These are phyloP conservation scores for Diachasmimorpha longicaudata DNA, from an alignment of 1,140 invertebrate species.

Conservation along the genomic window DNA sequence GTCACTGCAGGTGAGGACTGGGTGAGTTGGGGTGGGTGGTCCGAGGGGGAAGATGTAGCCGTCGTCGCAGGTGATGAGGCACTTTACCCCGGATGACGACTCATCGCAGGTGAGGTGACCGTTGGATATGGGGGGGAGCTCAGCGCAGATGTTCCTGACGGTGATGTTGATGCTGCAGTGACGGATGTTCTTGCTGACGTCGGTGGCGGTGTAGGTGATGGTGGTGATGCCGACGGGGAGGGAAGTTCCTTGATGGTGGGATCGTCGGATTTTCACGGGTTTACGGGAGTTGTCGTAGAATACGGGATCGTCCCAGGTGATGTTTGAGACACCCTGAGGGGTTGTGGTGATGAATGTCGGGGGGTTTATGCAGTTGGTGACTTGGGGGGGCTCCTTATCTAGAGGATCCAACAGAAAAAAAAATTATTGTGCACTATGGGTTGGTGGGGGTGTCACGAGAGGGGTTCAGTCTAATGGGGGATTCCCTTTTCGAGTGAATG, in stretches of 20 bases:
- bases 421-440: too few species aligned
- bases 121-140: constrained; percentile 64
- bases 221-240: constrained; percentile 68
- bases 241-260: constrained; percentile 31
- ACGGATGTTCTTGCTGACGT: constrained; percentile 67
- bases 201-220: constrained; percentile 68
- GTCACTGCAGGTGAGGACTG: constrained; percentile 44
- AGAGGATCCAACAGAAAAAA: background rate
- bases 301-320: constrained; percentile 71
- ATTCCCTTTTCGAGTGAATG: too few species aligned
- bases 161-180: constrained; percentile 69
- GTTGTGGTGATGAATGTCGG: constrained; percentile 62
- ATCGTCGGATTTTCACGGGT: constrained; percentile 50
- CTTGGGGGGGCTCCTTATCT: constrained; percentile 69
- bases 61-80: constrained; percentile 66
- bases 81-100: constrained; percentile 59
- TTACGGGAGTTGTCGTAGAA: constrained; percentile 74
- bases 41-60: constrained; percentile 67
- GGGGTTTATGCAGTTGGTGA: constrained; percentile 71
- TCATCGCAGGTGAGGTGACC: constrained; percentile 66
- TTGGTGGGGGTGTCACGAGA: too few species aligned
- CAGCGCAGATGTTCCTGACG: constrained; percentile 69
- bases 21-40: constrained; percentile 25
- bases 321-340: constrained; percentile 47
- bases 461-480: too few species aligned